These are phyloP conservation scores for Rotaria socialis DNA, from an alignment of 2,888 invertebrate genomes.

Conservation along the genomic window DNA sequence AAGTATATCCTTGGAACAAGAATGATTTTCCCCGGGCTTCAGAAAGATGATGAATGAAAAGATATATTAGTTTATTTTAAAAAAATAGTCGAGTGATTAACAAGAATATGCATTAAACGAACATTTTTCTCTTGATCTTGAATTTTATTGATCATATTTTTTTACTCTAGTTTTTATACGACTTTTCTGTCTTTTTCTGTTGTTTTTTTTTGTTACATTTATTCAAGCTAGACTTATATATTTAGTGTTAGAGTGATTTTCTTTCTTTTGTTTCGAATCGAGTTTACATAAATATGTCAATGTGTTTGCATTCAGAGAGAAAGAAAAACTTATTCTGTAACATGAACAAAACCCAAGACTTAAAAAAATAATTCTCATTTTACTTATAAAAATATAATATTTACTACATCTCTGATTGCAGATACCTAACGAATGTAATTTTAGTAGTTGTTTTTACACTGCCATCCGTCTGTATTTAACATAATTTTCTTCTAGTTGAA, in stretches of 20 bases:
- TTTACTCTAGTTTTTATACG: neutral
- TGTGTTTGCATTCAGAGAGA: neutral
- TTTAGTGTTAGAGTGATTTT: neutral
- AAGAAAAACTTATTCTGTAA: neutral
- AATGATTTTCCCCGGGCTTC: constrained; percentile 96
- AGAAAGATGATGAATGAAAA: constrained; percentile 84
- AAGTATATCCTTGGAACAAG: constrained; percentile 99
- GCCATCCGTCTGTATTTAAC: no score
- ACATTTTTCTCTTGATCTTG: neutral
- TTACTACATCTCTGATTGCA: no score
- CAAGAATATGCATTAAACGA: no score
- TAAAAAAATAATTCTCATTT: no score
- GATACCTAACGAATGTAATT: no score
- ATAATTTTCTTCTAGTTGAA: neutral
- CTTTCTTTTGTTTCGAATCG: neutral
- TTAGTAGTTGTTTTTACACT: no score
- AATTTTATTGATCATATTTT: neutral
- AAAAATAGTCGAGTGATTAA: constrained; percentile 68
- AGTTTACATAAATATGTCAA: neutral
- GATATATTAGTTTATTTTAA: constrained; percentile 88
- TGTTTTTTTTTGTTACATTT: neutral
- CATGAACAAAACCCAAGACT: neutral
- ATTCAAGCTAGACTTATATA: neutral
- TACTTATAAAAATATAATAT: no score
- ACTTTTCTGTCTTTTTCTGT: neutral